Conservation (phyloP, 2,888 invertebrate species). For the Melanophora roralis region DNA sequence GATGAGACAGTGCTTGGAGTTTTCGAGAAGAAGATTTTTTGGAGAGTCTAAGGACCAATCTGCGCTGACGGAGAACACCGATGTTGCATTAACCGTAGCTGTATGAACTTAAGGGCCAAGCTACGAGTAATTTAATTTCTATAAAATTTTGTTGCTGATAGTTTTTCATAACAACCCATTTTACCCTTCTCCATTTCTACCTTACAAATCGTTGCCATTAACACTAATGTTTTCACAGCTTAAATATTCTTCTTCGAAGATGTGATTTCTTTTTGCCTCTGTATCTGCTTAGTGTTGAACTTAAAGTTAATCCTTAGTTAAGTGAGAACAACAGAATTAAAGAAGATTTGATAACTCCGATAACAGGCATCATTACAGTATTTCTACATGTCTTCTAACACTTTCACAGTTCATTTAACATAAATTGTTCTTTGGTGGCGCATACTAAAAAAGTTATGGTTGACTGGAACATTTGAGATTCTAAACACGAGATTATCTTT, state of each 20-base stretch:
- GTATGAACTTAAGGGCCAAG: too few relatives aligned
- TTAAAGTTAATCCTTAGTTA: slow-evolving; percentile 37
- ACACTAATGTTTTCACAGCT: not conserved
- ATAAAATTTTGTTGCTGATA: not conserved
- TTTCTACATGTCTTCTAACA: slow-evolving; percentile 53
- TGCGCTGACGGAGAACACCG: too few relatives aligned
- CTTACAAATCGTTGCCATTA: not conserved
- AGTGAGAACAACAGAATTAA: slow-evolving; percentile 4
- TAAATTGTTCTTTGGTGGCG: slow-evolving; percentile 8
- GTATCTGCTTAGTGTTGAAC: not conserved
- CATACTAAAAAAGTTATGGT: slow-evolving; percentile 43
- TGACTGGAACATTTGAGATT: slow-evolving; percentile 29
- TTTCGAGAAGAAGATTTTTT: too few relatives aligned
- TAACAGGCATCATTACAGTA: slow-evolving; percentile 57
- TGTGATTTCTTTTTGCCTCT: not conserved
- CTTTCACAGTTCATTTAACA: slow-evolving; percentile 9
- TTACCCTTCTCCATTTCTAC: not conserved
- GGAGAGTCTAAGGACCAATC: too few relatives aligned
- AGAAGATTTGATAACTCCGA: slow-evolving; percentile 50
- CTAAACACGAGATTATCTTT: slow-evolving; percentile 50
- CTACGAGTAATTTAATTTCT: too few relatives aligned
- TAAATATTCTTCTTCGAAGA: not conserved
- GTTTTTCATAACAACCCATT: not conserved
- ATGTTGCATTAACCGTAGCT: too few relatives aligned
- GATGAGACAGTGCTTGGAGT: too few relatives aligned